phyloP scores from a whole-genome alignment of 2,888 invertebrate species.

The Euclidia mi region DNA sequence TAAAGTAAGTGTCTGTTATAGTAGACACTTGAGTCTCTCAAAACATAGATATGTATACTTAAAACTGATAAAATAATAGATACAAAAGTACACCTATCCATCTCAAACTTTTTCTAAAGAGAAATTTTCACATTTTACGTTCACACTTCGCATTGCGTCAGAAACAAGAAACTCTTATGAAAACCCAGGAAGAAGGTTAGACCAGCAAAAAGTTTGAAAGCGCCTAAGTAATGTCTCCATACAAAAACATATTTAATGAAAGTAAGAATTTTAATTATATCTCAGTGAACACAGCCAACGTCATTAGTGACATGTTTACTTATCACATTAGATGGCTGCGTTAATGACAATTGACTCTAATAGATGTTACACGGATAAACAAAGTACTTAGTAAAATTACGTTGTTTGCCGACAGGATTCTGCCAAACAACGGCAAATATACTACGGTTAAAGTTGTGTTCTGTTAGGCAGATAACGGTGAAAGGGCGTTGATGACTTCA shows the following conservation, averaged over 20 bases:
- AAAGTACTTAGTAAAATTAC: constrained; percentile 36
- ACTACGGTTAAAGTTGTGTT: too few relatives aligned
- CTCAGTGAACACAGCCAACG: constrained; percentile 43
- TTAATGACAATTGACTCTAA: constrained; percentile 54
- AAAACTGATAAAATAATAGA: too few relatives aligned
- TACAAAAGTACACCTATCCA: too few relatives aligned
- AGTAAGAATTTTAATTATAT: constrained; percentile 58
- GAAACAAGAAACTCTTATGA: constrained; percentile 22
- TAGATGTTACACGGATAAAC: constrained; percentile 39
- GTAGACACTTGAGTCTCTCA: too few relatives aligned
- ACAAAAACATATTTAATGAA: constrained; percentile 48
- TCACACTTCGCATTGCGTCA: too few relatives aligned
- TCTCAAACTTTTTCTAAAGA: too few relatives aligned
- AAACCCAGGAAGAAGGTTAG: constrained; percentile 42
- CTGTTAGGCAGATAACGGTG: too few relatives aligned
- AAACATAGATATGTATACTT: too few relatives aligned
- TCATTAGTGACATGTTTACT: constrained; percentile 56
- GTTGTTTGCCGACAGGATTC: constrained; percentile 29
- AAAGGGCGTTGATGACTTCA: too few relatives aligned
- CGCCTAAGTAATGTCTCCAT: constrained; percentile 34
- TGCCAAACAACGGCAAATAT: constrained; percentile 23
- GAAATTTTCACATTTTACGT: too few relatives aligned
- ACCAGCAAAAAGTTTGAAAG: constrained; percentile 43
- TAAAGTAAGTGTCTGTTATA: too few relatives aligned
- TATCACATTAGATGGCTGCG: constrained; percentile 51